Evolutionary conservation across 2,113 vertebrate species (phyloP).

Genomic region (Columba janthina): DNA sequence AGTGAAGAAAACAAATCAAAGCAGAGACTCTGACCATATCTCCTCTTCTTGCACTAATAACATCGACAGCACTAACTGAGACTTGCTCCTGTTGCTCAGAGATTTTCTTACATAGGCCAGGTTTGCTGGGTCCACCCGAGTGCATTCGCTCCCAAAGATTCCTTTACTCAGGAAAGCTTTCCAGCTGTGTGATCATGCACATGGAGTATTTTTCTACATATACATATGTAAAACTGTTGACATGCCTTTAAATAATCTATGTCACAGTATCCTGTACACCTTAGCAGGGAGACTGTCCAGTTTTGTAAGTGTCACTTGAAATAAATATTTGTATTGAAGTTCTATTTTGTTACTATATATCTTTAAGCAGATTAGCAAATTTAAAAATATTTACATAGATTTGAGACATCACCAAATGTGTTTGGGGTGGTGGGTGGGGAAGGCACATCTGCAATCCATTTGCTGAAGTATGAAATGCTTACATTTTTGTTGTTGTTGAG

Average conservation of each 20-base stretch:
- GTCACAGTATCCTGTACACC: background rate
- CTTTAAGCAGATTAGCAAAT: background rate
- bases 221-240: background rate
- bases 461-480: background rate
- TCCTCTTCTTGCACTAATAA: too few relatives aligned
- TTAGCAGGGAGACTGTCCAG: background rate
- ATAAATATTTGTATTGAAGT: background rate
- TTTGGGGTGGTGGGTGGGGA: background rate
- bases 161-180: background rate
- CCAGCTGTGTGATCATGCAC: background rate
- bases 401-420: background rate
- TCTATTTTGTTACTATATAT: background rate
- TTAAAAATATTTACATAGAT: constrained; percentile 29
- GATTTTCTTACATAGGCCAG: too few relatives aligned
- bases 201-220: background rate
- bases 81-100: too few relatives aligned
- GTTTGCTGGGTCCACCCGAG: background rate
- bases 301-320: background rate
- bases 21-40: too few relatives aligned
- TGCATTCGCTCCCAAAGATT: background rate
- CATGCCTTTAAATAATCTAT: background rate
- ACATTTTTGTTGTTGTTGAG: constrained; percentile 15
- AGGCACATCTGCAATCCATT: constrained; percentile 23
- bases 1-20: background rate
- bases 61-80: too few relatives aligned